A percentile compares a stretch with the other conserved stretches of the same genome.
Evolutionary conservation across 2,888 invertebrate genomes (phyloP).

Genomic region (Andrena minutula): DNA sequence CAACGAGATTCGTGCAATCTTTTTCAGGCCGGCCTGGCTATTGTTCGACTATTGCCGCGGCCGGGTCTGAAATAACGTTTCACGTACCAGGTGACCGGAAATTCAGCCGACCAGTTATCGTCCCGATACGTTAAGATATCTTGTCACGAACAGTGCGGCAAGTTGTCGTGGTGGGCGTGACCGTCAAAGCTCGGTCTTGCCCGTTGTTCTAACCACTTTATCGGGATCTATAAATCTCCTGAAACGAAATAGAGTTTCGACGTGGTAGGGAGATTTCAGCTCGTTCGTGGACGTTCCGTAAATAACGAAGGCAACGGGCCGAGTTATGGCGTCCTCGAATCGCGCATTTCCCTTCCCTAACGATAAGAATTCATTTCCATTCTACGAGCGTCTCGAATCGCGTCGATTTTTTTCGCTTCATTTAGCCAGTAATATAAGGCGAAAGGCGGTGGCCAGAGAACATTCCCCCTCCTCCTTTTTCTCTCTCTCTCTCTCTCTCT

Average conservation of each 20-base stretch:
- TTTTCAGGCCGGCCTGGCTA: constrained; percentile 35
- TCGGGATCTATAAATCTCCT: constrained; percentile 44
- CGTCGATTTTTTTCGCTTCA: constrained; percentile 38
- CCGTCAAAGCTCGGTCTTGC: background rate
- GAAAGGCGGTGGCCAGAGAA: background rate
- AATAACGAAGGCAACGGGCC: constrained; percentile 46
- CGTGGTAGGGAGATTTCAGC: constrained; percentile 35
- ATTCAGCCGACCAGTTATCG: constrained; percentile 22
- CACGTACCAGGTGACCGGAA: constrained; percentile 31
- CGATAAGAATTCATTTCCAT: constrained; percentile 55
- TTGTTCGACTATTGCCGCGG: constrained; percentile 33
- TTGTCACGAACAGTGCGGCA: constrained; percentile 11
- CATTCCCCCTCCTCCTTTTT: no score
- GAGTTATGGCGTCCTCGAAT: constrained; percentile 34
- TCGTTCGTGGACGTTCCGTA: constrained; percentile 37
- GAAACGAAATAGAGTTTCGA: constrained; percentile 40
- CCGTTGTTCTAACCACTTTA: constrained; percentile 32
- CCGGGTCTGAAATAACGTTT: constrained; percentile 30
- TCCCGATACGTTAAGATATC: background rate
- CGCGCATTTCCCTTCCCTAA: background rate
- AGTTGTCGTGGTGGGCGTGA: constrained; percentile 8
- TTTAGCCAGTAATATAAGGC: constrained; percentile 27
- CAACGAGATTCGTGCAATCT: constrained; percentile 51
- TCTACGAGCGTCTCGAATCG: constrained; percentile 31
- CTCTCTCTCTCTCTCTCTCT: no score